Base-by-base conservation (phyloP, 2,888 invertebrate genomes). In the Diarsia mendica region DNA sequence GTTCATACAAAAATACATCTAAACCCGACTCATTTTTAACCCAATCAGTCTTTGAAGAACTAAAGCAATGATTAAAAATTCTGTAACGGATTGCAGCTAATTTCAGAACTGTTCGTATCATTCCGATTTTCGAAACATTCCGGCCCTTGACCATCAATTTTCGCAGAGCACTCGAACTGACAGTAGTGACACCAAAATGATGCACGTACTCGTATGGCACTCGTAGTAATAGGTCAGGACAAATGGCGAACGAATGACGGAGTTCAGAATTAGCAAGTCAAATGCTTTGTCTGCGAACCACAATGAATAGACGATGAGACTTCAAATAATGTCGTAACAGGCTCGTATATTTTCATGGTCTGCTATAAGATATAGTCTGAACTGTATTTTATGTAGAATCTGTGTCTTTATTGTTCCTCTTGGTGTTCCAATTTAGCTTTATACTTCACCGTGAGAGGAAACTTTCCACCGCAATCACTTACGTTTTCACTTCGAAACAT, bases 201-300 rank as follows among this genome's bases (percentile, higher is more conserved):
- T 68, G 51, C 69, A 65, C 69, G 71, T 75, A 67, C 46, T 53
- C 39, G 15, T 28, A 49, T 71, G 80, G 58, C 72, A 69, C 64
- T 72, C 61, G 1, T 61, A 67, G 74, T 81, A 63, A 80, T 72
- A 60, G 33, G 65, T 44, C 46, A 67, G 65, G 60, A 64, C 64
- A 70, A 83, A 83, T 77, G 69, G 77, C 63, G 79, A 78, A 72
- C 75, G 79, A 70, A 67, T 63, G 53, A 66, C 63, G 75, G 18
- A 67, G 68, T 64, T 64, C 51, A 46, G 61, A 72, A 89, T 88
- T 89, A 85, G 84, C 88, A 89, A 89, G 85, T 89, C 88, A 89
- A 89, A 89, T 89, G 83, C 67, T 73, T 67, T 66, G 77, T 66
- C 76, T 73, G 69, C 39, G 53, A 76, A 67, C 67, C 77, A 74